Base-by-base conservation (phyloP, 2,113 vertebrate species). In the Sinosuthora webbiana region DNA sequence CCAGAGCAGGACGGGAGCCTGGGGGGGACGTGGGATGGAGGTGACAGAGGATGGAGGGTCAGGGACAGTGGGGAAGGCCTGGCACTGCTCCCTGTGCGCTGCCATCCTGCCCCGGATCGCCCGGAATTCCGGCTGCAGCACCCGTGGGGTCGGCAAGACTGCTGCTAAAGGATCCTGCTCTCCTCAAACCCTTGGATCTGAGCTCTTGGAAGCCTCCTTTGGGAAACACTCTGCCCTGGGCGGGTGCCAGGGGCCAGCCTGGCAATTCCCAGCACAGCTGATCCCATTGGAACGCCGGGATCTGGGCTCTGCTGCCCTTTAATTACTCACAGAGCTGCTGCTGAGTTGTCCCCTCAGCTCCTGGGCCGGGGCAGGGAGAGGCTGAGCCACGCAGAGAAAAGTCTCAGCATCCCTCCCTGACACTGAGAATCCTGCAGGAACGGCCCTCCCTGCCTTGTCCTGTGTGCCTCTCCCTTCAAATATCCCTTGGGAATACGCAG, bases 91-190 rank as follows among this genome's bases (percentile, higher is more conserved):
- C 19, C 16, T 7, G 62, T 0, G 56, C 0, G 27, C 4, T 11
- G 63, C 3, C 25, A 19, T 12, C 30, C 57, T 24, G 6, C 0
- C 62, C 9, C 23, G 35, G 10, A 9, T 4, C 1, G 42, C 76
- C 6, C 1, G 60, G 27, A 52, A 78, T 50, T 16, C 22, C 27
- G 3, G 37, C 9, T 24, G 2, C 4, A 4, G 24, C 35, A 0
- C 0, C 0, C 0, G 13, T 18, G 55, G 41, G 20, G 2, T 30
- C 1, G 20, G 68, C 27, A 14, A 8, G 37, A 4, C 7, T 63
- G 37, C 69, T 83, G 63, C 81, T 62, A 1, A 13, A 5, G 11
- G 3, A 11, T 18, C 80, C 56, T 69, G 9, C 28, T 63, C 68
- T 83, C 65, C 83, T 45, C 37, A 33, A 10, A 49, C 7, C 45